Evolutionary conservation across 1,140 invertebrate species (phyloP).

Genomic region (Solen grandis): DNA sequence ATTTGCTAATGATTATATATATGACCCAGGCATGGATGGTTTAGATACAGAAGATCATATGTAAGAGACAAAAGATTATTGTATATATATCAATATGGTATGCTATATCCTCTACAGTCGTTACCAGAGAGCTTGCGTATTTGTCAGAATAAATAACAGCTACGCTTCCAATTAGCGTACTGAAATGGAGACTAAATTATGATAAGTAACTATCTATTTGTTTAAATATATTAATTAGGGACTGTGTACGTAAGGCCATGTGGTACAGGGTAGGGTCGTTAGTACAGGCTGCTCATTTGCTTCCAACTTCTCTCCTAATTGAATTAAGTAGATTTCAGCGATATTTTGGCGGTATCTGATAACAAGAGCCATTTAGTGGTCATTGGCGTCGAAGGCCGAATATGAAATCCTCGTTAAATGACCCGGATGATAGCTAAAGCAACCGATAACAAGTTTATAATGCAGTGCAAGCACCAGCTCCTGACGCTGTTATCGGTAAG

Average conservation of each 20-base stretch:
- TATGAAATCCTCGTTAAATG: conserved; percentile 50
- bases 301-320: conserved; percentile 47
- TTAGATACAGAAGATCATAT: too few relatives aligned
- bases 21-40: too few relatives aligned
- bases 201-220: not conserved
- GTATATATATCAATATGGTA: too few relatives aligned
- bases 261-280: conserved; percentile 33
- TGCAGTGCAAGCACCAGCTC: not conserved
- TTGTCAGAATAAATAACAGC: too few relatives aligned
- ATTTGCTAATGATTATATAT: too few relatives aligned
- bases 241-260: not conserved
- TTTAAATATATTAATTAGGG: not conserved
- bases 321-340: conserved; percentile 46
- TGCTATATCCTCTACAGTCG: too few relatives aligned
- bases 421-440: conserved; percentile 21
- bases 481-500: conserved; percentile 43
- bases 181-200: not conserved
- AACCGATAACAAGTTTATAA: not conserved
- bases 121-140: too few relatives aligned
- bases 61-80: too few relatives aligned
- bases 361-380: conserved; percentile 14
- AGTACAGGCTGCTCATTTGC: conserved; percentile 41
- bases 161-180: not conserved
- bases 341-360: conserved; percentile 13
- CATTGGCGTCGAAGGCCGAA: conserved; percentile 12